Evolutionary conservation across 2,113 vertebrate species (phyloP).

Genomic region (Zeus faber): DNA sequence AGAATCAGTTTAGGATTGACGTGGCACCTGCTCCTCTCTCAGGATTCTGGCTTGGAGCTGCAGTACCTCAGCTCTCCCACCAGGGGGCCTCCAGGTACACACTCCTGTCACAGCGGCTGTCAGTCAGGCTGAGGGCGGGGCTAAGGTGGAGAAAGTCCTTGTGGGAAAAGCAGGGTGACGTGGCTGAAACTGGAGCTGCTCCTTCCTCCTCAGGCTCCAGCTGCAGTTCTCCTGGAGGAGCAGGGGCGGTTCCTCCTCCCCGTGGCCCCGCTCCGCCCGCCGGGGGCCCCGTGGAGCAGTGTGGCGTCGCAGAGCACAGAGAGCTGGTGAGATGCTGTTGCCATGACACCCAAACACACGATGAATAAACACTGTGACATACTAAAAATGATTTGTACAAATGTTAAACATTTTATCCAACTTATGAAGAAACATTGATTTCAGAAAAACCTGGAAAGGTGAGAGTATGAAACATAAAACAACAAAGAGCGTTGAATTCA

Average conservation of each 20-base stretch:
- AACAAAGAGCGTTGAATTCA: too few species aligned
- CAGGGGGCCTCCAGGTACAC: constrained; percentile 29
- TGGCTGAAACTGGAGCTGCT: background rate
- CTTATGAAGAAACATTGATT: too few species aligned
- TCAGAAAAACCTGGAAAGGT: too few species aligned
- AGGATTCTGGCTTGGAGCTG: constrained; percentile 82
- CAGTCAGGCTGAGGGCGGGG: too few species aligned
- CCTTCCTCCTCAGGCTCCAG: too few species aligned
- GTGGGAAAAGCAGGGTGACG: background rate
- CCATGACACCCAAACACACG: too few species aligned
- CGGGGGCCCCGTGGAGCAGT: constrained; percentile 69
- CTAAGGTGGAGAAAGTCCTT: background rate
- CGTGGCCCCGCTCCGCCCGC: constrained; percentile 60
- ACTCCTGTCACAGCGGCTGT: background rate
- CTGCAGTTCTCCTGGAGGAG: background rate
- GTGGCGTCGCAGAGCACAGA: constrained; percentile 22
- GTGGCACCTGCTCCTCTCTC: constrained; percentile 62
- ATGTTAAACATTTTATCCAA: too few species aligned
- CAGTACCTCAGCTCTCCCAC: constrained; percentile 67
- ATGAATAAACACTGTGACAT: too few species aligned
- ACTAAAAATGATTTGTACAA: too few species aligned
- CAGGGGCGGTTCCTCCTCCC: background rate
- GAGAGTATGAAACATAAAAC: too few species aligned
- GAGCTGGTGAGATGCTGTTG: constrained; percentile 29
- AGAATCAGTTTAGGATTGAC: too few species aligned